Evolutionary conservation across 2,113 vertebrate genomes (phyloP).

Genomic region (Grallaria varia): DNA sequence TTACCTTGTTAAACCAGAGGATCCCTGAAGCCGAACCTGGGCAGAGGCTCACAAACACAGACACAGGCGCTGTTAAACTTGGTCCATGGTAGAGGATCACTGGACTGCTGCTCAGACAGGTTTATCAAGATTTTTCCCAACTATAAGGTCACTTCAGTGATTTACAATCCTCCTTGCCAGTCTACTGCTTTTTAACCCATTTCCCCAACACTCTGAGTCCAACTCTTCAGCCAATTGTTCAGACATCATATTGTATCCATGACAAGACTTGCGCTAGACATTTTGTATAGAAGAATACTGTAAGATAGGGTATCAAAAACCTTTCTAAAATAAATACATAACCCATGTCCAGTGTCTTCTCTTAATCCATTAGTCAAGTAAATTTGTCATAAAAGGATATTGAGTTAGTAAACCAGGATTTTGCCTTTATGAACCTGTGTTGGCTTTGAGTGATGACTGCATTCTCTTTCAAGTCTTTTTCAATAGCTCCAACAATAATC

Average conservation of each 20-base stretch:
- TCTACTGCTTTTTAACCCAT: neutral
- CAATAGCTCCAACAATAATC: neutral
- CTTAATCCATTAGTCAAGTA: neutral
- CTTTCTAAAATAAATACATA: neutral
- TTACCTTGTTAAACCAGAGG: neutral
- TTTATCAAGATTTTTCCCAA: neutral
- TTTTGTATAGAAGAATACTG: neutral
- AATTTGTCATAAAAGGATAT: neutral
- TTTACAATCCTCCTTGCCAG: neutral
- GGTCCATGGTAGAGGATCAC: neutral
- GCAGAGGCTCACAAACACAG: neutral
- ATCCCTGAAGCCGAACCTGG: neutral
- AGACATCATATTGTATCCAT: accelerated
- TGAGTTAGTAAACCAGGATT: neutral
- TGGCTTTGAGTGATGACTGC: neutral
- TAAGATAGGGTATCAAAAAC: neutral
- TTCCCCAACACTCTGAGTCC: accelerated
- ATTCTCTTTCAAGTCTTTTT: neutral
- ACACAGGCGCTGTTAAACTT: neutral
- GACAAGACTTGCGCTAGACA: neutral
- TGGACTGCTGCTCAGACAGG: neutral
- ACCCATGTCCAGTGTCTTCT: neutral
- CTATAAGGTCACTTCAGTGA: neutral
- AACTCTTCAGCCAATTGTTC: neutral
- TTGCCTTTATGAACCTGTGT: neutral